Base-by-base conservation (phyloP, 2,797 vertebrate genomes). In the Nyctibius grandis region DNA sequence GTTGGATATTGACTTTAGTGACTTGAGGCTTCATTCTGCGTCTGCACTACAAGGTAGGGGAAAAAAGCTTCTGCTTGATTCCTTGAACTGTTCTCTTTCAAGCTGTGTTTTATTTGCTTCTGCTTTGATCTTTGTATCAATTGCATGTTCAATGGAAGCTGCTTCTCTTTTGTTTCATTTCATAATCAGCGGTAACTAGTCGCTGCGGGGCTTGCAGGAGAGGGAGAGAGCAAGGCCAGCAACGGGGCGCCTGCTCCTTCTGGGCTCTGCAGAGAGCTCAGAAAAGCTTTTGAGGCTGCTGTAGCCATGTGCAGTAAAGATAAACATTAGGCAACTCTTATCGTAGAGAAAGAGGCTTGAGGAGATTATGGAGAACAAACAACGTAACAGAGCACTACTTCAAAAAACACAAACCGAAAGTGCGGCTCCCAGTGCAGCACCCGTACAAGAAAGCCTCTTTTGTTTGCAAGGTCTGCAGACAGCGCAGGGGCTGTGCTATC, bases 71-170 rank as follows among this genome's bases (percentile, higher is more conserved):
- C 70, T 96, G 57, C 64, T 54, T 85, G 28, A 36, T 72, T 85
- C 38, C 72, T 89, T 76, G 69, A 90, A 86, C 79, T 88, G 57
- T 53, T 89, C 51, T 63, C 68, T 93, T 94, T 92, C 61, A 91
- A 75, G 64, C 9, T 82, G 21, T 83, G 53, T 70, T 92, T 87
- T 92, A n/a, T 82, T 91, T 12, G 3, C 51, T 79, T 36, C 74
- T 79, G 42, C 81, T 94, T 94, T 95, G 89, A 94, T 95, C 89
- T 93, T 64, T 70, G 56, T 34, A 95, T 88, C 45, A 65, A 45
- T 21, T 78, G n/a, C 22, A 11, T 57, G 68, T 53, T 94, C 44
- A 68, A 12, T 50, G 67, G 75, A 88, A 96, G 45, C 42, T 44
- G 56, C 45, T 92, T 85, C 56, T 82, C 72, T 50, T 65, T 63